Conservation (phyloP, 2,113 vertebrate genomes). For the Nothoprocta perdicaria region DNA sequence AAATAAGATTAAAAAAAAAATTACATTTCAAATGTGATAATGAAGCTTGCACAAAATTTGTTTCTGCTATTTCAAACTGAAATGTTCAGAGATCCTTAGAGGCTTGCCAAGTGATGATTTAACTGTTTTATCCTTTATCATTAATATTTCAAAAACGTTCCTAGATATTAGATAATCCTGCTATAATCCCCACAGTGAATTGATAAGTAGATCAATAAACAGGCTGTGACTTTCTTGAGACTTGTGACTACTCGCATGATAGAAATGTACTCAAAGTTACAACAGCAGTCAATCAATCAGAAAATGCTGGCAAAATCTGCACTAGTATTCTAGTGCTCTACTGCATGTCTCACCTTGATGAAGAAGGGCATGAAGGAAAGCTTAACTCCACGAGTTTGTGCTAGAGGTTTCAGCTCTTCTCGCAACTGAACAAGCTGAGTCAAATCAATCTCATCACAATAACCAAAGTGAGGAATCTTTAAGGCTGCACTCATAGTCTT, state of each 20-base stretch:
- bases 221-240: background rate
- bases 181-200: background rate
- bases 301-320: background rate
- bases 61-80: background rate
- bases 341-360: constrained; percentile 85
- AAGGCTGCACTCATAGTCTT: constrained; percentile 92
- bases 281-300: background rate
- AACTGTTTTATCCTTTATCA: background rate
- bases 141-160: background rate
- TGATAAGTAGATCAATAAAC: background rate
- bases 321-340: background rate
- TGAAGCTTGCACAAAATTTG: background rate
- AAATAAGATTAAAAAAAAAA: background rate
- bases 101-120: background rate
- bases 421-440: constrained; percentile 84
- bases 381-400: constrained; percentile 83
- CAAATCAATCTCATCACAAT: constrained; percentile 92
- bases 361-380: constrained; percentile 98
- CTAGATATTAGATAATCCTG: background rate
- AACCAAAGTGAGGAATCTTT: constrained; percentile 95
- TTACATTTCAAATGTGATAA: background rate
- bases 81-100: background rate
- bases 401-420: constrained; percentile 80
- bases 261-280: background rate
- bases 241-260: background rate